Percentiles rank a stretch among this genome's conserved stretches.
These are phyloP conservation scores for Polymixis lichenea DNA, from an alignment of 2,888 invertebrate genomes.

Conservation along the genomic window DNA sequence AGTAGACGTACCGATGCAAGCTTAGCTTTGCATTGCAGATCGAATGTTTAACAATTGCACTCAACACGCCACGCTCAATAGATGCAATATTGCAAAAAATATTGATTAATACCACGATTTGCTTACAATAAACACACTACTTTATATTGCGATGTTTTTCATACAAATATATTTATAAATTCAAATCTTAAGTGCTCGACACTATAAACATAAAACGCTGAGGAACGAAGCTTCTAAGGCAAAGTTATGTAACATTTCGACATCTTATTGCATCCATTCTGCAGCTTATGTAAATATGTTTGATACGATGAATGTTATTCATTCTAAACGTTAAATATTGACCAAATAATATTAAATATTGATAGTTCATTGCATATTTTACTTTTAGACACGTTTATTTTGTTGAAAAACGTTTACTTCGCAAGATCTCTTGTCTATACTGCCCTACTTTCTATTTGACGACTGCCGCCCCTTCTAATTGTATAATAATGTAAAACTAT, in stretches of 20 bases:
- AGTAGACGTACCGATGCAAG: constrained; percentile 64
- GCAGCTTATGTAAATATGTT: constrained; percentile 66
- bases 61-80: constrained; percentile 67
- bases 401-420: constrained; percentile 34
- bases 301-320: constrained; percentile 54
- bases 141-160: neutral
- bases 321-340: constrained; percentile 47
- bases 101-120: neutral
- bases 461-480: constrained; percentile 30
- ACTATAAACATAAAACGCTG: constrained; percentile 8
- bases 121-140: neutral
- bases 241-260: neutral
- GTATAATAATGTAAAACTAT: constrained; percentile 45
- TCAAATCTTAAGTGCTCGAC: neutral
- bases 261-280: constrained; percentile 65
- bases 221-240: neutral
- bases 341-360: constrained; percentile 55
- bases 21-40: constrained; percentile 72
- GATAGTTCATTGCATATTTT: constrained; percentile 51
- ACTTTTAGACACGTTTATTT: constrained; percentile 49
- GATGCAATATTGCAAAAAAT: constrained; percentile 62
- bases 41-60: constrained; percentile 63
- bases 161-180: constrained; percentile 9
- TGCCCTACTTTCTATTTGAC: constrained; percentile 3
- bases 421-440: constrained; percentile 14